phyloP scores from a whole-genome alignment of 1,140 invertebrate species.

The Tetragonula clypearis region DNA sequence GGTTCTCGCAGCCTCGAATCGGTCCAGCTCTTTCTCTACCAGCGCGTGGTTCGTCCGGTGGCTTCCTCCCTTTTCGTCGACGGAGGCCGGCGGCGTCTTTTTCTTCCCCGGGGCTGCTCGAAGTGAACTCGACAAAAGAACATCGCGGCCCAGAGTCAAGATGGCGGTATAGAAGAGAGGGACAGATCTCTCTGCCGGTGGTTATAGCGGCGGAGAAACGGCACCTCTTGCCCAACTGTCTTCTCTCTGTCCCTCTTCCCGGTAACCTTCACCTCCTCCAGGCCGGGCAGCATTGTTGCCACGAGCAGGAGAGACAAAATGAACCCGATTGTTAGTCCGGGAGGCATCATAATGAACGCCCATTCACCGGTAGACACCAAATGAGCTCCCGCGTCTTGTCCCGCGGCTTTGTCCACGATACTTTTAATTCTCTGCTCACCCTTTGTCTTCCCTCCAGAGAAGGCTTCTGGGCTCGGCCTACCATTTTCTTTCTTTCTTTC shows the following conservation, averaged over 20 bases:
- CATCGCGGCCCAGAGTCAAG: constrained; percentile 75
- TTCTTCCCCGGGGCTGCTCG: constrained; percentile 68
- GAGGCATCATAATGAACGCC: constrained; percentile 78
- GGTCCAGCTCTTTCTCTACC: constrained; percentile 11
- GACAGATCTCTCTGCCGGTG: constrained; percentile 27
- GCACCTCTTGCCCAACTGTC: neutral
- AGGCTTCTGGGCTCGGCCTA: constrained; percentile 50
- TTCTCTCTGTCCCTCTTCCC: constrained; percentile 4
- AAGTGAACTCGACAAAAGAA: constrained; percentile 74
- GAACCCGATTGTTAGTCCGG: constrained; percentile 77
- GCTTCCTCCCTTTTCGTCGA: constrained; percentile 57
- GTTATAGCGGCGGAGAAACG: constrained; percentile 23
- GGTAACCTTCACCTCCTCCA: constrained; percentile 48
- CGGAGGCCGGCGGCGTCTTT: constrained; percentile 63
- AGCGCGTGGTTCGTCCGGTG: constrained; percentile 19
- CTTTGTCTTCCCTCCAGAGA: constrained; percentile 61
- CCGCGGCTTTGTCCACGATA: constrained; percentile 77
- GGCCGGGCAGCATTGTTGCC: constrained; percentile 72
- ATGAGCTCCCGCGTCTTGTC: constrained; percentile 79
- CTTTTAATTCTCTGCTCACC: constrained; percentile 78
- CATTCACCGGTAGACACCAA: constrained; percentile 78
- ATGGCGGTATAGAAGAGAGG: constrained; percentile 67
- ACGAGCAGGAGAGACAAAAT: constrained; percentile 78
- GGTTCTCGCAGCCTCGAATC: constrained; percentile 12
- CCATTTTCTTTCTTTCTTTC: constrained; percentile 49